A percentile compares a stretch with the other conserved stretches of the same genome.
These are phyloP conservation scores for Laothoe populi DNA, from an alignment of 2,888 invertebrate species.

Conservation along the genomic window DNA sequence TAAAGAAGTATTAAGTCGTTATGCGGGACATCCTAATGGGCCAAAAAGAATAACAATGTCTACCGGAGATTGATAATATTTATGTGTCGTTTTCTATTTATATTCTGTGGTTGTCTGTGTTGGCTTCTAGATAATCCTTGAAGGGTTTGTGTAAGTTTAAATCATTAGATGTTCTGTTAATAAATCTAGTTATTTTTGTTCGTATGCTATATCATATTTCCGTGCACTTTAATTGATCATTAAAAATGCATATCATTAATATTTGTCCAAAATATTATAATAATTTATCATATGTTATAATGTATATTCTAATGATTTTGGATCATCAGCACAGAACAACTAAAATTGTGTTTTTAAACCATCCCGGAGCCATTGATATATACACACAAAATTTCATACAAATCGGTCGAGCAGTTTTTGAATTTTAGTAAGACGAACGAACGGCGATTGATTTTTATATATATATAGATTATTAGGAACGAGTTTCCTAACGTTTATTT, in stretches of 20 bases:
- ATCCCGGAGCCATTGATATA: too few species aligned
- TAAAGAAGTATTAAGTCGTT: slow-evolving; percentile 25
- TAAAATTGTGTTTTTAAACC: too few species aligned
- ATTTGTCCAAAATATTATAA: background rate
- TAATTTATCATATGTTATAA: too few species aligned
- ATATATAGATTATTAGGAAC: too few species aligned
- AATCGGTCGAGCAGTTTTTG: too few species aligned
- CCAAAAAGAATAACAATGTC: slow-evolving; percentile 22
- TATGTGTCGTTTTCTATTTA: slow-evolving; percentile 19
- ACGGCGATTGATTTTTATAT: too few species aligned
- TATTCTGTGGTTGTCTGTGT: background rate
- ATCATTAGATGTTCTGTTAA: background rate
- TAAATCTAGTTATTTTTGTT: background rate
- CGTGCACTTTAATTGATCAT: too few species aligned
- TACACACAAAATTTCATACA: too few species aligned
- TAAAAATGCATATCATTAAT: background rate
- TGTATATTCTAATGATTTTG: too few species aligned
- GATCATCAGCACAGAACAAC: too few species aligned
- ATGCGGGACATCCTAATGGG: slow-evolving; percentile 15
- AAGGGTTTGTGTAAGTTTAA: slow-evolving; percentile 9
- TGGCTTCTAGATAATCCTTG: background rate
- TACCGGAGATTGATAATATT: slow-evolving; percentile 10
- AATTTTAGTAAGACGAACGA: too few species aligned
- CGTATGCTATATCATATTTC: background rate
- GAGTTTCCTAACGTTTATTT: too few species aligned